Evolutionary conservation across 2,113 vertebrate species (phyloP), one percentile per base, ranked within the genome.

Genomic region (Sinocyclocheilus maitianheensis): DNA sequence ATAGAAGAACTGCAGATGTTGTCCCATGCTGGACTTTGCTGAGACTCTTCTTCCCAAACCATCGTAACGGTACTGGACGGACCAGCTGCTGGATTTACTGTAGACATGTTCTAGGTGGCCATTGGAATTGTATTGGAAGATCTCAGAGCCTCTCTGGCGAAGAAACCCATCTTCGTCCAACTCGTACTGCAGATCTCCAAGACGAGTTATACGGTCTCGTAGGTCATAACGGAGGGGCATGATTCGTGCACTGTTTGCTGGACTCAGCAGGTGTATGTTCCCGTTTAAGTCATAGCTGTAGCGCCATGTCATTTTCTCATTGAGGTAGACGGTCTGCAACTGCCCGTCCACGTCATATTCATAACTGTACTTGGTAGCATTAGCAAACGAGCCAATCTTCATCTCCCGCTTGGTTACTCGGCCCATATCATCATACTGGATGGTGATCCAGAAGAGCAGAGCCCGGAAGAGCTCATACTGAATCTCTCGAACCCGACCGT

Each of bases 201-300:
- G 96, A 1, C 98, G 96, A 6, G 98, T 99, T 92, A 99, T 98
- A 69, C 97, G 94, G 94, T 99, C 98, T 46, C 98, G 93, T 71
- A 99, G 92, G 92, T 99, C 98, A 0, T 99, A 99, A 74, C 97
- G 96, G 46, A 99, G 94, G 0, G 97, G 97, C 0, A 97, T 97
- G 74, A 99, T 83, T 3, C 98, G 95, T 1, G 96, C 95, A 0
- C 96, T 97, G 91, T 94, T 97, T 13, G 98, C 97, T 0, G 97
- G 97, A 81, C 98, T 99, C 60, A 99, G 92, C 84, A 99, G 90
- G 76, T 99, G 97, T 77, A 99, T 95, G 87, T 99, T 99, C 22
- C 98, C 98, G 0, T 99, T 99, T n/a, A 99, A 94, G 90, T 99
- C 98, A 0, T 99, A 99, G 77, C 97, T 99, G 85, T 99, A 99